These are phyloP conservation scores for Taxidea taxus DNA, from an alignment of 2,113 vertebrate genomes.

Conservation along the genomic window DNA sequence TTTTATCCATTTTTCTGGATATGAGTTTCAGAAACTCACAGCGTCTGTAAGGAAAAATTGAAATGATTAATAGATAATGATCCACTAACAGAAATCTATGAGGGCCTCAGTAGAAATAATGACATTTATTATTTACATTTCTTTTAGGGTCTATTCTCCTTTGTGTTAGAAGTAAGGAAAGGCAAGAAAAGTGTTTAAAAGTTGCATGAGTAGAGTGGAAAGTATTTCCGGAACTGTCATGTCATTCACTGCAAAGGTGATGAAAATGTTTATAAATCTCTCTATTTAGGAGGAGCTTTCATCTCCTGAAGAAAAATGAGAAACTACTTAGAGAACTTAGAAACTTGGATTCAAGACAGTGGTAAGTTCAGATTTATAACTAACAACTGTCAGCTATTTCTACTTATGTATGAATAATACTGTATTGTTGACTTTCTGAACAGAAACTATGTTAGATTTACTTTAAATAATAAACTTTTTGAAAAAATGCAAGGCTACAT, in stretches of 20 bases:
- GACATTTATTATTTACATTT: constrained; percentile 32
- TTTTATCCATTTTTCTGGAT: constrained; percentile 37
- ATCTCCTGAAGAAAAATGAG: constrained; percentile 98
- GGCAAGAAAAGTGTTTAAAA: constrained; percentile 50
- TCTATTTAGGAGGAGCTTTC: constrained; percentile 94
- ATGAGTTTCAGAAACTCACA: background rate
- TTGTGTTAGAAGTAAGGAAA: constrained; percentile 76
- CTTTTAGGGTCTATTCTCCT: constrained; percentile 59
- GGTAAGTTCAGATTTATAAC: constrained; percentile 83
- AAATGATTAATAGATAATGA: background rate
- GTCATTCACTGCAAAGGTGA: constrained; percentile 64
- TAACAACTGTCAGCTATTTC: background rate
- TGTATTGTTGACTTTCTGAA: constrained; percentile 9
- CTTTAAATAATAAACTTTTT: constrained; percentile 36
- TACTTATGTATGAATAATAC: background rate
- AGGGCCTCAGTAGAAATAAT: constrained; percentile 51
- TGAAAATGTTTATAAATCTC: constrained; percentile 79
- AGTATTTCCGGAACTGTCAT: constrained; percentile 67
- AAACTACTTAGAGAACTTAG: constrained; percentile 97
- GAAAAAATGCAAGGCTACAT: background rate
- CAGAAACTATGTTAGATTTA: background rate
- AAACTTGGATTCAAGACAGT: constrained; percentile 98
- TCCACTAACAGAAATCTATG: background rate
- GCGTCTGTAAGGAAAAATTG: background rate
- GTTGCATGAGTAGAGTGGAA: constrained; percentile 66